A percentile compares a stretch with the other conserved stretches of the same genome.
Conservation (phyloP, 2,888 invertebrate species). For the Synergus japonicus region DNA sequence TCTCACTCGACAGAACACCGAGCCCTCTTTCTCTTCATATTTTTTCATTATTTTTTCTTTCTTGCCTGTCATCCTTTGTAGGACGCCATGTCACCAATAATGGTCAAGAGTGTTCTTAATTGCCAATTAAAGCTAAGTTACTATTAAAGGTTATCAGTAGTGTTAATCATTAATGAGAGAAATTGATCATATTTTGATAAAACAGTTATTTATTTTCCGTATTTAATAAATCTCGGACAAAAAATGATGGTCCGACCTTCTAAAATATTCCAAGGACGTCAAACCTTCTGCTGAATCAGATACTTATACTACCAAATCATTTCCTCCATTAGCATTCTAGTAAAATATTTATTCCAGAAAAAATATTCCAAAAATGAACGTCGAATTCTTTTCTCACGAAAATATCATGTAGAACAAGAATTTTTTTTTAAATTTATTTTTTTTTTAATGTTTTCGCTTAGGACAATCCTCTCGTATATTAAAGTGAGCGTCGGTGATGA, state of each 20-base stretch:
- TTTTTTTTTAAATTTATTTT: neutral
- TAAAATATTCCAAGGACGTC: constrained; percentile 21
- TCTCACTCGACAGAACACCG: constrained; percentile 9
- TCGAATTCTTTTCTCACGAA: neutral
- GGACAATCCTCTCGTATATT: neutral
- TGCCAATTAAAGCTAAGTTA: neutral
- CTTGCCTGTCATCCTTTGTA: constrained; percentile 15
- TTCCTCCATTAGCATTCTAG: constrained; percentile 18
- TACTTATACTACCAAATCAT: constrained; percentile 36
- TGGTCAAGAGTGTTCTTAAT: constrained; percentile 5
- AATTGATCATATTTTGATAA: neutral
- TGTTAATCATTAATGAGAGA: neutral
- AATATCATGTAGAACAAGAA: neutral
- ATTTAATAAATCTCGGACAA: neutral
- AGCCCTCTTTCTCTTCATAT: constrained; percentile 25
- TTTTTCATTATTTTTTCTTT: neutral
- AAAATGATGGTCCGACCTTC: neutral
- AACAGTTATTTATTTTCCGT: neutral
- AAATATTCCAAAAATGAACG: neutral
- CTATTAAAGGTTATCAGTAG: neutral
- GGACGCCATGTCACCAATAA: neutral
- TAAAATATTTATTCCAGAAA: neutral
- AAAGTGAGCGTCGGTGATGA: neutral
- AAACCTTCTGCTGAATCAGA: constrained; percentile 24
- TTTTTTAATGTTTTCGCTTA: neutral